Evolutionary conservation across 2,113 vertebrate genomes (phyloP).

Genomic region (Oncorhynchus masou): DNA sequence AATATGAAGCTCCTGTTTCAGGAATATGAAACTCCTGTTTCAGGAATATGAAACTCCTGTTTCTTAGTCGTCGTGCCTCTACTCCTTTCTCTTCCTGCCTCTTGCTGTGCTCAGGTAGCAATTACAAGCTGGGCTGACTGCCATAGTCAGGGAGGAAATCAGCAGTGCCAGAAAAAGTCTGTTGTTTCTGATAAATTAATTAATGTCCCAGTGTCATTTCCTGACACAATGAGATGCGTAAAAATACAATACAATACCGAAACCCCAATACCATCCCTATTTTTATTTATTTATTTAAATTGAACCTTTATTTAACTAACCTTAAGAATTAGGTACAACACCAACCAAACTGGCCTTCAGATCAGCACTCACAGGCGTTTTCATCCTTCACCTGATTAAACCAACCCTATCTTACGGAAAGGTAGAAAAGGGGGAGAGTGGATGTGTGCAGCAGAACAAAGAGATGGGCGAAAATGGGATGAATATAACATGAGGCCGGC

Average conservation of each 20-base stretch:
- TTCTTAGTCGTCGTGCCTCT: neutral
- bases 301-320: too few species aligned
- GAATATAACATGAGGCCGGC: neutral
- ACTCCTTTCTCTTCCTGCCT: neutral
- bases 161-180: constrained; percentile 17
- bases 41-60: neutral
- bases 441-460: neutral
- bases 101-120: constrained; percentile 17
- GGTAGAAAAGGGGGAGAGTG: neutral
- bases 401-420: too few species aligned
- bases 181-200: constrained; percentile 15
- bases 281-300: too few species aligned
- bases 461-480: neutral
- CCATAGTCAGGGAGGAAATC: constrained; percentile 9
- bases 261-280: too few species aligned
- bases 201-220: constrained; percentile 19
- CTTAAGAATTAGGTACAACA: too few species aligned
- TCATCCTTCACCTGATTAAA: too few species aligned
- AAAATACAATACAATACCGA: neutral
- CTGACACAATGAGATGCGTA: constrained; percentile 17
- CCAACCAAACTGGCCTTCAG: too few species aligned
- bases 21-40: too few species aligned
- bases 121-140: constrained; percentile 36
- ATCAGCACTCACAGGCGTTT: too few species aligned
- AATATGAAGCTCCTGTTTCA: neutral